Base-by-base conservation (phyloP, 1,140 invertebrate genomes). In the Drosophila nigromelanica region DNA sequence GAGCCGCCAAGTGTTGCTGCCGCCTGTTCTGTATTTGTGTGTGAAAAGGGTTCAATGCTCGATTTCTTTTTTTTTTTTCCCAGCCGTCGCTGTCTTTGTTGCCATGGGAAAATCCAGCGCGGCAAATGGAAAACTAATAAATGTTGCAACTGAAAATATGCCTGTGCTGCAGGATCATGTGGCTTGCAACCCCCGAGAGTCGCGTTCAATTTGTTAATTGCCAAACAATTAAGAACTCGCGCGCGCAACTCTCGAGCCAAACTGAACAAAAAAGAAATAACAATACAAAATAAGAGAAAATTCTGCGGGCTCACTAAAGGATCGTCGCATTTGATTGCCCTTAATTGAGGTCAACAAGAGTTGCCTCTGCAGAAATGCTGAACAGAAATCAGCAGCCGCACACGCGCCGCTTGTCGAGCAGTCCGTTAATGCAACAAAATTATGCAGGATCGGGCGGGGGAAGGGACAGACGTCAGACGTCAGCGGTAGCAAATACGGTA, bases 1-100 rank as follows among this genome's bases (percentile, higher is more conserved):
- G 70, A 62, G 76, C 70, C 43, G 54, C 56, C 69, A 72, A 76
- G 62, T 73, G 61, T 27, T 27, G 56, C 37, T 52, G 67, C 73
- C 37, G 50, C 35, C 42, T 56, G 7, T 63, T 30, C 61, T 45
- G 39, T 50, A 56, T 59, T 50, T 59, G 42, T 51, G 45, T 39
- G 68, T 73, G 64, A 35, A 89, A 89, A 89, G 83, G 85, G 80
- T 89, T 89, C 83, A 83, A 73, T 73, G 82, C 72, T 79, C 82
- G 82, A 87, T 87, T 87, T 87, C 45, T 72, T 78, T 66, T 48
- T 18, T 18, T 24, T 24, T 58, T 62, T 59, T 67, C 62, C 45
- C 67, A 66, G 68, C 18, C 8, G 47, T 37, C n/a, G 27, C 50
- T 48, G 30, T 45, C n/a, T 27, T 52, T 48, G 61, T 76, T 78